Evolutionary conservation across 2,797 vertebrate genomes (phyloP).

Genomic region (Tachyglossus aculeatus): DNA sequence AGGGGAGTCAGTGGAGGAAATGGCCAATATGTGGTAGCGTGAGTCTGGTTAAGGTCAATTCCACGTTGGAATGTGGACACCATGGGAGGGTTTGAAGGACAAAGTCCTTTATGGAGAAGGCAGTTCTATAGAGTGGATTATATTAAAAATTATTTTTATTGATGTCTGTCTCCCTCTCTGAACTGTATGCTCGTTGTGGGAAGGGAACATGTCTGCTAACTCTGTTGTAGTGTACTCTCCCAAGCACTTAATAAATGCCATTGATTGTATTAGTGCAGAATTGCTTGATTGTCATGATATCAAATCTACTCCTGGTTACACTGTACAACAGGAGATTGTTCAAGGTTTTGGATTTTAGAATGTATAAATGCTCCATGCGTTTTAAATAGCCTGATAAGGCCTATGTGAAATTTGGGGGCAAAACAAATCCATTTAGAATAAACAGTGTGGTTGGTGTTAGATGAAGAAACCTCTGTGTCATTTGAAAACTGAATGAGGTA

Average conservation of each 20-base stretch:
- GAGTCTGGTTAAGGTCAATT: conserved; percentile 25
- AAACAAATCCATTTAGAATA: conserved; percentile 45
- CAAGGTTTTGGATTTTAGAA: conserved; percentile 23
- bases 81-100: conserved; percentile 8
- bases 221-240: too few relatives aligned
- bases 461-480: conserved; percentile 25
- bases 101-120: conserved; percentile 32
- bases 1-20: conserved; percentile 19
- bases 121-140: conserved; percentile 3
- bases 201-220: too few relatives aligned
- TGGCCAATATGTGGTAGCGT: neutral
- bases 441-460: conserved; percentile 37
- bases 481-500: conserved; percentile 21
- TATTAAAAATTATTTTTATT: too few relatives aligned
- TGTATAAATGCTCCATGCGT: conserved; percentile 6
- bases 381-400: conserved; percentile 41
- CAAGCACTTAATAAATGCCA: too few relatives aligned
- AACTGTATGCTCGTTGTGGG: too few relatives aligned
- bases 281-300: conserved; percentile 10
- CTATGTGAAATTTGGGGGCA: conserved; percentile 45
- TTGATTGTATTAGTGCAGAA: conserved; percentile 13
- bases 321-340: neutral
- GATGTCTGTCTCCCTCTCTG: too few relatives aligned
- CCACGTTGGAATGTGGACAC: conserved; percentile 32
- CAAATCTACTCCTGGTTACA: conserved; percentile 25